Evolutionary conservation across 2,888 invertebrate genomes (phyloP), one percentile per base, ranked within the genome.

Genomic region (Hofmannophila pseudospretella): DNA sequence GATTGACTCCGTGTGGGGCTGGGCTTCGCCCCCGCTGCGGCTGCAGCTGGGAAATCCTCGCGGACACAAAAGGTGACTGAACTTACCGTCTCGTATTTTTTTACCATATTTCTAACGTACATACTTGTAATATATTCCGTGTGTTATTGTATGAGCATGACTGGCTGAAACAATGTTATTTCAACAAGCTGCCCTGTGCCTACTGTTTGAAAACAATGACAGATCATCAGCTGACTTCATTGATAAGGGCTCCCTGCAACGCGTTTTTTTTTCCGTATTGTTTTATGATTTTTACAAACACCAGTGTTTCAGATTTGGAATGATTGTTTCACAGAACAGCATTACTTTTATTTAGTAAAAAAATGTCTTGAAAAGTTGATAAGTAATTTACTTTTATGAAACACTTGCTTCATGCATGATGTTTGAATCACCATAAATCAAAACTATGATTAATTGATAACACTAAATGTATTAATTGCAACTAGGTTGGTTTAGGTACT

Each of bases 1-100:
- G 95, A 95, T 95, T 94, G 95, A 95, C 92, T 93, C 94, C 87
- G 94, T 94, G 94, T 95, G 95, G 95, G 95, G 94, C 86, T 95
- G 95, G 95, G 94, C 94, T 90, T 94, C 95, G 89, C 95, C 93
- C 91, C 93, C 93, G 90, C 91, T 93, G 90, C 92, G 93, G 67
- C 89, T 93, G 85, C 93, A 93, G 88, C 88, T 91, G 89, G 90
- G 90, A 72, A 90, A 90, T 81, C 88, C 90, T 70, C 86, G 86
- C 63, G 84, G 77, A 54, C 84, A 74, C 59, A 85, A 85, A 54
- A 86, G 85, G 86, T 85, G 68, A 73, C 64, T 66, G 60, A 69
- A 72, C 71, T 63, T 51, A 49, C 41, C 42, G 7, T 9, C 23
- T 23, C 23, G 5, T 16, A 16, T n/a, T n/a, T n/a, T n/a, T n/a